Conservation (phyloP, 2,113 vertebrate genomes). For the Indicator maculatus region DNA sequence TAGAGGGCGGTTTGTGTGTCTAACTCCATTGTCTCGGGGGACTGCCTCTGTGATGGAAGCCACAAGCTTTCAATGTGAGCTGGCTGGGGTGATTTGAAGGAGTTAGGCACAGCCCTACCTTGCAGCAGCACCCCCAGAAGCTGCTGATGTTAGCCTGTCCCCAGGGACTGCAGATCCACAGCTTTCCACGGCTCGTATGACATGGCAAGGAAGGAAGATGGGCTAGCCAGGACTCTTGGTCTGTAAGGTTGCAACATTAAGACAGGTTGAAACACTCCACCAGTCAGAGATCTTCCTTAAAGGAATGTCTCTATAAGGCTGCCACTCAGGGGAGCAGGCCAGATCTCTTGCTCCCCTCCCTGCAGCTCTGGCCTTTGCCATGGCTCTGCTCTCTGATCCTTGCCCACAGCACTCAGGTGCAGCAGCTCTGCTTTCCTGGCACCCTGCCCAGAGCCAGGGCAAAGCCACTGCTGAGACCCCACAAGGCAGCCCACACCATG, state of each 20-base stretch:
- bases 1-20: neutral
- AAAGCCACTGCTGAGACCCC: accelerated
- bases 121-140: neutral
- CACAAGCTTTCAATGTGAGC: accelerated
- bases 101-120: neutral
- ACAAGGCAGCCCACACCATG: accelerated
- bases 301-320: neutral
- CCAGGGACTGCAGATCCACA: neutral
- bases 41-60: neutral
- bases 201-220: neutral
- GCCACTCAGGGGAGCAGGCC: neutral
- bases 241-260: neutral
- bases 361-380: neutral
- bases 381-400: neutral
- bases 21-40: neutral
- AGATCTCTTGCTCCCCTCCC: neutral
- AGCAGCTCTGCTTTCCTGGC: neutral
- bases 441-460: neutral
- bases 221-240: neutral
- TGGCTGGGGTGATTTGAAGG: neutral
- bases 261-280: neutral
- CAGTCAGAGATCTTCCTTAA: neutral
- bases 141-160: neutral
- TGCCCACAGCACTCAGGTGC: neutral
- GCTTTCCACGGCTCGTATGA: neutral